phyloP scores from a whole-genome alignment of 2,888 invertebrate species.

The Amiota communis region DNA sequence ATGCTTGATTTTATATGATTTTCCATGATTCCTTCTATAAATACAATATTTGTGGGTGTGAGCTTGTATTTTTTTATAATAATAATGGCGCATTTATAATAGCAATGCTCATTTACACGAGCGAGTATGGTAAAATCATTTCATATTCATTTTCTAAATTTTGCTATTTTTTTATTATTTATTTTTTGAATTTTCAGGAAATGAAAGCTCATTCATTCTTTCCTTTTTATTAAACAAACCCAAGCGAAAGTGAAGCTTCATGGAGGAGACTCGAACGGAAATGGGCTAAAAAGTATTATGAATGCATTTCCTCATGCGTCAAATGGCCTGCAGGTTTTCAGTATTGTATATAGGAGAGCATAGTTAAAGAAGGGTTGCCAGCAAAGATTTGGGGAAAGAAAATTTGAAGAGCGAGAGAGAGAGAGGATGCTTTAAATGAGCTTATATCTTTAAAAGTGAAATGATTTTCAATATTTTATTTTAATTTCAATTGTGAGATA shows the following conservation, averaged over 20 bases:
- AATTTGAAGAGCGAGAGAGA: no score
- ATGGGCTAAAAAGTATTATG: background rate
- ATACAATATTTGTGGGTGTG: background rate
- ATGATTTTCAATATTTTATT: no score
- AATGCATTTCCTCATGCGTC: slow-evolving; percentile 21
- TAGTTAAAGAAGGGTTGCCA: no score
- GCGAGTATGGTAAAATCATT: background rate
- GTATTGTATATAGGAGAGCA: no score
- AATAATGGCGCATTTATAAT: slow-evolving; percentile 22
- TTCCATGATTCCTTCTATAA: background rate
- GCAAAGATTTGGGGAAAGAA: no score
- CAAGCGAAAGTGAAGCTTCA: background rate
- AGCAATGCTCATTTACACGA: background rate
- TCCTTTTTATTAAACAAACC: background rate
- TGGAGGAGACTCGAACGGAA: background rate
- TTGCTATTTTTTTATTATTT: slow-evolving; percentile 17
- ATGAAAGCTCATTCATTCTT: slow-evolving; percentile 11
- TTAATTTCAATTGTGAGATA: no score
- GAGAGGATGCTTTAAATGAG: no score
- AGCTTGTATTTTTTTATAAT: slow-evolving; percentile 11
- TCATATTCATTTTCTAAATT: background rate
- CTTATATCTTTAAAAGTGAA: no score
- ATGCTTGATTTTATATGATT: slow-evolving; percentile 14
- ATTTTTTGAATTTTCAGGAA: slow-evolving; percentile 12
- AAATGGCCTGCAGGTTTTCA: background rate